Base-by-base conservation (phyloP, 1,140 invertebrate species). In the Aphis craccivora region DNA sequence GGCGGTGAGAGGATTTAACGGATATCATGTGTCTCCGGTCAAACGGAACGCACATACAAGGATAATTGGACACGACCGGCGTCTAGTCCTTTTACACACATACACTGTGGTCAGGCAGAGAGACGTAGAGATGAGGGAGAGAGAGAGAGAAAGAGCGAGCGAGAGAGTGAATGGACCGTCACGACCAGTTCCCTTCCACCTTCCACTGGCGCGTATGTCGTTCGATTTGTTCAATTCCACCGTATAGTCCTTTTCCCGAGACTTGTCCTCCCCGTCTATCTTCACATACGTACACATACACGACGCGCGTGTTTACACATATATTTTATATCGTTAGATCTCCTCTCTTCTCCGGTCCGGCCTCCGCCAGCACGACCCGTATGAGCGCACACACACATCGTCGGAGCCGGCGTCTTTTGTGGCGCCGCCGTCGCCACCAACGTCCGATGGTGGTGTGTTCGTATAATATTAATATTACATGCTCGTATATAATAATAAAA, bases 51-150 rank as follows among this genome's bases (percentile, higher is more conserved):
- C 91, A 40, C 91, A 53, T 81, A 84, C 91, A 25, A 84, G 48
- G 91, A 93, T 93, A 93, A 93, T 93, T 93, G 91, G 91, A 93
- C 91, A 93, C 91, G 91, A 93, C 91, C 76, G 91, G 91, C 76
- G 91, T 84, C 67, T 93, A 76, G 81, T 84, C 91, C 14, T 93
- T 53, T 90, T 53, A 55, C 37, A 90, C 89, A n/a, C 89, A 67
- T 37, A 37, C 35, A 90, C 25, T 55, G 90, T 30, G 90, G 90
- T 67, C 37, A 87, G 86, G 87, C 48, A 4, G 5, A 18, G 35
- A 20, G 25, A 35, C 45, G 67, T n/a, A n/a, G 76, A 43, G 76
- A 83, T 48, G 37, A 2, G 22, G n/a, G 40, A 14, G 76, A 35
- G 45, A 53, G n/a, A 23, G 53, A 7, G 37, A n/a, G 76, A 18